A percentile compares a stretch with the other conserved stretches of the same genome.
Conservation (phyloP, 2,113 vertebrate species). For the Morphnarchus princeps region DNA sequence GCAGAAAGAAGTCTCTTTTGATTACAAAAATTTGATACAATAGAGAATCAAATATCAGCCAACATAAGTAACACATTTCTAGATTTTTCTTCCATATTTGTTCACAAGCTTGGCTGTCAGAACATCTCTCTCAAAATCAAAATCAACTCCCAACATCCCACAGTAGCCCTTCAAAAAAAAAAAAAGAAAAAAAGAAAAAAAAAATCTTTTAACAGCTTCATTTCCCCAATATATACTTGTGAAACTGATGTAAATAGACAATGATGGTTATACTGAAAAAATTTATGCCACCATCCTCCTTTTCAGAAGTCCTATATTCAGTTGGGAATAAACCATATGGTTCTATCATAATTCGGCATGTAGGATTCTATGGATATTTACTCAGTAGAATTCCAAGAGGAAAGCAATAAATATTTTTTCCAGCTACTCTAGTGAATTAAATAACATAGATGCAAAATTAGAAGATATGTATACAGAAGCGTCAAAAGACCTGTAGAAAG, state of each 20-base stretch:
- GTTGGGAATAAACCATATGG: constrained; percentile 50
- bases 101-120: neutral
- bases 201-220: neutral
- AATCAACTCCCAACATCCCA: neutral
- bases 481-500: neutral
- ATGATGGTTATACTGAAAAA: neutral
- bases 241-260: constrained; percentile 24
- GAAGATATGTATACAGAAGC: accelerated
- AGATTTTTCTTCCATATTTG: neutral
- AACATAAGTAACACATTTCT: neutral
- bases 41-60: neutral
- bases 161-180: neutral
- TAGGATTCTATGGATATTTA: constrained; percentile 49
- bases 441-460: neutral
- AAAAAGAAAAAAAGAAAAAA: neutral
- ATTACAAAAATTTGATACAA: neutral
- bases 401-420: constrained; percentile 15
- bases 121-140: neutral
- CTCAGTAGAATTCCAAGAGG: constrained; percentile 36
- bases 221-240: neutral
- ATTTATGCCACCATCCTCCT: neutral
- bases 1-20: neutral
- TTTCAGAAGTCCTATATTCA: constrained; percentile 36
- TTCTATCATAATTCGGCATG: constrained; percentile 22
- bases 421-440: neutral